phyloP scores from a whole-genome alignment of 2,113 vertebrate genomes.

The Nothocercus nigrocapillus region DNA sequence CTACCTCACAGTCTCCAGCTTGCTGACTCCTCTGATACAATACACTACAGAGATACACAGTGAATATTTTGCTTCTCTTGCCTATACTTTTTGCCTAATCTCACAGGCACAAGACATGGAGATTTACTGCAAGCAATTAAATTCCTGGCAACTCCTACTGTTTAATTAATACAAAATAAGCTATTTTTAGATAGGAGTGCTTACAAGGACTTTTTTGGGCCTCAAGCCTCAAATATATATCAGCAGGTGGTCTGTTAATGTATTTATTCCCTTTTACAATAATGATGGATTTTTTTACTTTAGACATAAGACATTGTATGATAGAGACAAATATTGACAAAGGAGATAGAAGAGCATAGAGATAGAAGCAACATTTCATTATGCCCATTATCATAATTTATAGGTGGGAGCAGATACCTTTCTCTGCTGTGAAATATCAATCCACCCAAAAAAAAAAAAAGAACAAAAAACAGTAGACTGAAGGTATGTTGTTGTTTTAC shows the following conservation, averaged over 20 bases:
- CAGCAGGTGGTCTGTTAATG: neutral
- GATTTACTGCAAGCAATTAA: neutral
- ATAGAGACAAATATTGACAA: slow-evolving; percentile 57
- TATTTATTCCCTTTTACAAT: neutral
- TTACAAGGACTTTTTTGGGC: neutral
- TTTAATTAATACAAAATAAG: neutral
- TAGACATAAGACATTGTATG: slow-evolving; percentile 41
- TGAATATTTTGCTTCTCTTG: neutral
- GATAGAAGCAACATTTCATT: too few species aligned
- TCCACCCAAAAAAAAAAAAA: slow-evolving; percentile 11
- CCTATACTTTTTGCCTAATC: neutral
- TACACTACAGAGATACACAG: neutral
- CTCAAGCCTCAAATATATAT: neutral
- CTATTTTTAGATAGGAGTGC: neutral
- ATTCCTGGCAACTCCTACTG: neutral
- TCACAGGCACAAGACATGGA: rapidly evolving
- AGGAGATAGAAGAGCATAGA: slow-evolving; percentile 21
- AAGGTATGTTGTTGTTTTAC: neutral
- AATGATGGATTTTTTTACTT: slow-evolving; percentile 29
- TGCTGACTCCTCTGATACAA: too few species aligned
- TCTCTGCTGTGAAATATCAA: neutral
- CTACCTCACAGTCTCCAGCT: rapidly evolving
- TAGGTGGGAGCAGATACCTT: neutral
- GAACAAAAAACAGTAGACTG: too few species aligned
- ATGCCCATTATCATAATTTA: neutral